These are phyloP conservation scores for Rhynchomys soricoides DNA, from an alignment of 2,113 vertebrate genomes.

Conservation along the genomic window DNA sequence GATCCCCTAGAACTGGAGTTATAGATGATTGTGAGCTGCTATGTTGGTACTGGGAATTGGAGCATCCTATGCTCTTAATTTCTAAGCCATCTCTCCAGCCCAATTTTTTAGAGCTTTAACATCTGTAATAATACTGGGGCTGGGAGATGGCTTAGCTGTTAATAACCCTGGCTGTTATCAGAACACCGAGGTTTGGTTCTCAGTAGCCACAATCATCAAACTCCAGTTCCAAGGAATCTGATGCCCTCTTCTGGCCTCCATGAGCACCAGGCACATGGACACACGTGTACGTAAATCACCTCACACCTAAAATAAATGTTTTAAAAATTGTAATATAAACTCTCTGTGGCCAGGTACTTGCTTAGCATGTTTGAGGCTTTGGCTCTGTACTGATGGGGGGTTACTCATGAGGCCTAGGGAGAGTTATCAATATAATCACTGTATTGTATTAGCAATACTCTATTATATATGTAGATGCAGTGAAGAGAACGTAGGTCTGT, in stretches of 20 bases:
- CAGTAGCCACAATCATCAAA: background rate
- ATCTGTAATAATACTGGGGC: background rate
- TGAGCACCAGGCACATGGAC: background rate
- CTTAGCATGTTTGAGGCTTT: background rate
- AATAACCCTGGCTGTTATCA: background rate
- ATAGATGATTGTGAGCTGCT: background rate
- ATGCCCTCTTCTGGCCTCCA: background rate
- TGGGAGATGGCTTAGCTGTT: background rate
- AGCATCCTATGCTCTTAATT: background rate
- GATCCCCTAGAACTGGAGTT: background rate
- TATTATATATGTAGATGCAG: background rate
- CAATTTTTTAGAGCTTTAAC: background rate
- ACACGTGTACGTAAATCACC: background rate
- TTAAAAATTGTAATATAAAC: background rate
- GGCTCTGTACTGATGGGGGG: background rate
- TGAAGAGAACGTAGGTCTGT: background rate
- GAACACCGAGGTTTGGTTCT: background rate
- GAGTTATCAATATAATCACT: background rate
- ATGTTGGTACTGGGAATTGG: background rate
- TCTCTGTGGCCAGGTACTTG: background rate
- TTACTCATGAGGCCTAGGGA: background rate
- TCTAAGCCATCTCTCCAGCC: background rate
- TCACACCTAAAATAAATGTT: background rate
- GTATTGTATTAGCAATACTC: background rate
- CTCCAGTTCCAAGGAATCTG: background rate